A percentile compares a stretch with the other conserved stretches of the same genome.
These are phyloP conservation scores for Marisa cornuarietis DNA, from an alignment of 1,140 invertebrate species.

Conservation along the genomic window DNA sequence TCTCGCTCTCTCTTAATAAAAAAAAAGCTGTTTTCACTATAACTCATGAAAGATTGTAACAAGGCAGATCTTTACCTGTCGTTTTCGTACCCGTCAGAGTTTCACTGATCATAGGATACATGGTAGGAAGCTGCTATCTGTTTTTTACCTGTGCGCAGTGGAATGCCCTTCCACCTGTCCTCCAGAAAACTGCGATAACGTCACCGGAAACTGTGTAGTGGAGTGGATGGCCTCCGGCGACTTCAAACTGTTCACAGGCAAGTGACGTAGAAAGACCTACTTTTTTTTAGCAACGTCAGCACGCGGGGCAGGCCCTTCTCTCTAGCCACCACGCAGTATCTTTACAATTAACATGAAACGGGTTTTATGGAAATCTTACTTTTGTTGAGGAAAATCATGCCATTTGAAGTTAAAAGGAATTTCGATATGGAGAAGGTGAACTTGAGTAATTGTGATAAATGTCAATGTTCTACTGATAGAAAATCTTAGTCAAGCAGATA, in stretches of 20 bases:
- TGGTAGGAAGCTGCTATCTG: background rate
- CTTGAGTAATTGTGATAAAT: no score
- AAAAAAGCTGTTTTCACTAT: background rate
- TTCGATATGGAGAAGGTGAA: no score
- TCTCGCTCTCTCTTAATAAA: background rate
- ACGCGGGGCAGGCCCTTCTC: no score
- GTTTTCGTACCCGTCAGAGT: background rate
- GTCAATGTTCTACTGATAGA: no score
- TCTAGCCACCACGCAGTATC: no score
- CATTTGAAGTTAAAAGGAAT: no score
- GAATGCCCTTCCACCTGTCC: conserved; percentile 3
- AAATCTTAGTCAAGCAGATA: no score
- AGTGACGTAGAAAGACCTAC: background rate
- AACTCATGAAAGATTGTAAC: background rate
- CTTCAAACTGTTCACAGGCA: background rate
- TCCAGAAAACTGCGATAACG: conserved; percentile 9
- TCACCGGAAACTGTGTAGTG: conserved; percentile 12
- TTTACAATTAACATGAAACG: no score
- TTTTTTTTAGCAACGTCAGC: no score
- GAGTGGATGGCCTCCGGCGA: conserved; percentile 2
- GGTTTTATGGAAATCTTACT: no score
- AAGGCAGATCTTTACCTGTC: background rate
- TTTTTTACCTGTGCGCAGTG: background rate
- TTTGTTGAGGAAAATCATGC: no score
- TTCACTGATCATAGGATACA: no score